phyloP scores from a whole-genome alignment of 2,113 vertebrate genomes.

The Labeo rohita region DNA sequence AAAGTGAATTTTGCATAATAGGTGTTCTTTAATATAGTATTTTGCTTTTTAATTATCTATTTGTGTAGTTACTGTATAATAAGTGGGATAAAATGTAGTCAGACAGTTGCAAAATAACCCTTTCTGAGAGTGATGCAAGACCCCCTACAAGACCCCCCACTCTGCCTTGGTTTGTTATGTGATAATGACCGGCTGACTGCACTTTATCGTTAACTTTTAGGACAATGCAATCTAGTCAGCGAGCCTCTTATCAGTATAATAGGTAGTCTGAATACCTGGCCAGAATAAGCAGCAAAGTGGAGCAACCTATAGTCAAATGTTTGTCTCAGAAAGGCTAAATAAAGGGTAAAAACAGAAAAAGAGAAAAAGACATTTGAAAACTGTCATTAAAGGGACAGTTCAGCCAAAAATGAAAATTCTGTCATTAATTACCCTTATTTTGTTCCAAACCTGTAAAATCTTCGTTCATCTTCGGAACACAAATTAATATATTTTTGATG shows the following conservation, averaged over 20 bases:
- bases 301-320: background rate
- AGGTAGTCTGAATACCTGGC: background rate
- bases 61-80: background rate
- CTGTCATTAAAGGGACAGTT: too few species aligned
- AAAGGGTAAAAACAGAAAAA: background rate
- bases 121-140: background rate
- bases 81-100: background rate
- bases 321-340: background rate
- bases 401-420: too few species aligned
- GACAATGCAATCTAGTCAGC: background rate
- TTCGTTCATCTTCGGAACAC: too few species aligned
- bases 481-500: too few species aligned
- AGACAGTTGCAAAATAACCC: background rate
- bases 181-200: constrained; percentile 4
- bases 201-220: background rate
- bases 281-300: constrained; percentile 7
- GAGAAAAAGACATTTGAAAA: too few species aligned
- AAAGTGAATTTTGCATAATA: too few species aligned
- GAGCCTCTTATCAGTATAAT: constrained; percentile 7
- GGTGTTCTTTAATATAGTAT: background rate
- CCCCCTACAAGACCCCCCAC: background rate
- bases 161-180: background rate
- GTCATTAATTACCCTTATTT: too few species aligned
- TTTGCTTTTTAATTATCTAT: background rate
- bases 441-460: too few species aligned